Percentiles rank a stretch among this genome's conserved stretches.
Conservation (phyloP, 2,797 vertebrate genomes). For the Oreochromis grahami region DNA sequence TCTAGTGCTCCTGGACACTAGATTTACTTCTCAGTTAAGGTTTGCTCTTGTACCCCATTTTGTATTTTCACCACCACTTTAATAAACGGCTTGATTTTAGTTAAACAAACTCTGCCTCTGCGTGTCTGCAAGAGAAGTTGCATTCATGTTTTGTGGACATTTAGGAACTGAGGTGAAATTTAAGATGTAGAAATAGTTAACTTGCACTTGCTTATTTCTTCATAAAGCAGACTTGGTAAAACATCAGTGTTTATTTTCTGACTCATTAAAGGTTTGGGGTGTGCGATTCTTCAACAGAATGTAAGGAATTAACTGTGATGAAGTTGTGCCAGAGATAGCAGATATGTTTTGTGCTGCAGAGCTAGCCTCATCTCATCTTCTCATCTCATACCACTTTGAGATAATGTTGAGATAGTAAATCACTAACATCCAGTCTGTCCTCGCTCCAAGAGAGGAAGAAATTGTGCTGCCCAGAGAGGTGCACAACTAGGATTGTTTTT, state of each 20-base stretch:
- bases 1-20: not conserved
- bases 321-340: not conserved
- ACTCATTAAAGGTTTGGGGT: not conserved
- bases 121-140: not conserved
- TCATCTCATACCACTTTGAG: not conserved
- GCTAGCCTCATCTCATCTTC: not conserved
- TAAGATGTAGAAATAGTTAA: not conserved
- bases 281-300: not conserved
- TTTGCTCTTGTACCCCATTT: not conserved
- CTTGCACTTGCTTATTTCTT: fast-evolving
- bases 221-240: not conserved
- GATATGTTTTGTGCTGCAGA: not conserved
- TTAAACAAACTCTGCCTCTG: not conserved
- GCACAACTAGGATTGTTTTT: not conserved
- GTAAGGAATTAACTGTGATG: not conserved
- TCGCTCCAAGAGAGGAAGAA: not conserved
- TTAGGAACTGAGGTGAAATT: not conserved
- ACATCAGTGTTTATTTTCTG: not conserved
- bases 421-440: not conserved
- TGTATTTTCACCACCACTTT: not conserved
- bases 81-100: not conserved
- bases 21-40: not conserved
- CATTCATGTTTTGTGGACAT: fast-evolving
- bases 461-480: not conserved
- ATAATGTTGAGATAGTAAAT: not conserved